A percentile compares a stretch with the other conserved stretches of the same genome.
Conservation (phyloP, 2,888 invertebrate species). For the Coremacera marginata region DNA sequence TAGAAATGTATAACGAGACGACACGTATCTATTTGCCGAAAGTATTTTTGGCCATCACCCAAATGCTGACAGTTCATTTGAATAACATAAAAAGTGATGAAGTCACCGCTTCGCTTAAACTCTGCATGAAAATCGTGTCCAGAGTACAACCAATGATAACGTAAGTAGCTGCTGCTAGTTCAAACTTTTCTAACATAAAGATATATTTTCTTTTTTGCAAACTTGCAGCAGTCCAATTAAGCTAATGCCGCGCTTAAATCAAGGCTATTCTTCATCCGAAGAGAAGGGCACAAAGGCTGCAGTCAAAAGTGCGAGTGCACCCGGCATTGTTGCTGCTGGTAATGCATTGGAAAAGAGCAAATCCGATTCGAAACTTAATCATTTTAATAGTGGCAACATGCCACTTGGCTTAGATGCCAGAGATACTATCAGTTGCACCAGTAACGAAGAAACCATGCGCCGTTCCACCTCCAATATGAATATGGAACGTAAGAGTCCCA, state of each 20-base stretch:
- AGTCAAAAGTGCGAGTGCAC: conserved; percentile 44
- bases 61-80: conserved; percentile 74
- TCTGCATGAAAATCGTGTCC: conserved; percentile 80
- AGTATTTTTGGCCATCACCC: conserved; percentile 77
- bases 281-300: conserved; percentile 44
- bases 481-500: conserved; percentile 69
- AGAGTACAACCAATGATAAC: conserved; percentile 79
- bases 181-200: background rate
- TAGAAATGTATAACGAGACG: conserved; percentile 82
- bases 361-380: conserved; percentile 75
- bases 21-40: conserved; percentile 84
- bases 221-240: conserved; percentile 65
- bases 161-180: conserved; percentile 53
- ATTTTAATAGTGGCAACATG: conserved; percentile 54
- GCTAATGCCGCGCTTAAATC: conserved; percentile 50
- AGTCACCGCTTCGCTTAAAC: conserved; percentile 75
- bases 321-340: conserved; percentile 48
- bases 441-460: conserved; percentile 69
- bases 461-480: conserved; percentile 72
- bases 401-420: conserved; percentile 25
- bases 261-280: conserved; percentile 46
- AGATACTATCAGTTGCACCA: conserved; percentile 38
- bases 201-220: background rate
- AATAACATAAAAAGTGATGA: conserved; percentile 70
- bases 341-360: conserved; percentile 75